phyloP scores from a whole-genome alignment of 2,797 vertebrate genomes.

The Dallia pectoralis region DNA sequence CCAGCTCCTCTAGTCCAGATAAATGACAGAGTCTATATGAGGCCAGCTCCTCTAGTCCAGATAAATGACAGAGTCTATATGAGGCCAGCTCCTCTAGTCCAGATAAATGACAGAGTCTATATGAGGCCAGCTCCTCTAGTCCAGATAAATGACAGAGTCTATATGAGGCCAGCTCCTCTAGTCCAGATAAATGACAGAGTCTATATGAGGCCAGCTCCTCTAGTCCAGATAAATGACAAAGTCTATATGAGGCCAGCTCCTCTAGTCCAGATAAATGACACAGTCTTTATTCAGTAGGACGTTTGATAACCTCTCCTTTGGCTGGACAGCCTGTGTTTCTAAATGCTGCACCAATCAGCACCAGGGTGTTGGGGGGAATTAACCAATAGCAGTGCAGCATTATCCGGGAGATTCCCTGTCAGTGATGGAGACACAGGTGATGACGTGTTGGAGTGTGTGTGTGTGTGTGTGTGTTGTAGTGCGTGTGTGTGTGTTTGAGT shows the following conservation, averaged over 20 bases:
- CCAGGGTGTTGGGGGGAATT: background rate
- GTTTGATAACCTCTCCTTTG: conserved; percentile 34
- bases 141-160: conserved; percentile 49
- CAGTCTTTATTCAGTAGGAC: conserved; percentile 43
- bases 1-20: conserved; percentile 38
- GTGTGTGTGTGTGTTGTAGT: too few species aligned
- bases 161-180: conserved; percentile 34
- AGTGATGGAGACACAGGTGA: conserved; percentile 46
- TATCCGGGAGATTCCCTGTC: conserved; percentile 58
- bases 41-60: conserved; percentile 36
- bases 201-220: conserved; percentile 40
- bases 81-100: conserved; percentile 35
- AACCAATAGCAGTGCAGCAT: conserved; percentile 52
- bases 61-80: conserved; percentile 52
- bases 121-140: conserved; percentile 33
- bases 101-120: conserved; percentile 51
- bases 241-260: conserved; percentile 41
- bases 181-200: conserved; percentile 49
- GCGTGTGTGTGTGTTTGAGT: too few species aligned
- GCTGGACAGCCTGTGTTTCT: conserved; percentile 46
- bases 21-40: conserved; percentile 50
- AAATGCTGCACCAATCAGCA: conserved; percentile 46
- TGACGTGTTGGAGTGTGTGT: conserved; percentile 41
- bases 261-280: conserved; percentile 48
- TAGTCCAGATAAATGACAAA: conserved; percentile 47